A percentile compares a stretch with the other conserved stretches of the same genome.
These are phyloP conservation scores for Cepphus grylle DNA, from an alignment of 2,113 vertebrate genomes.

Conservation along the genomic window DNA sequence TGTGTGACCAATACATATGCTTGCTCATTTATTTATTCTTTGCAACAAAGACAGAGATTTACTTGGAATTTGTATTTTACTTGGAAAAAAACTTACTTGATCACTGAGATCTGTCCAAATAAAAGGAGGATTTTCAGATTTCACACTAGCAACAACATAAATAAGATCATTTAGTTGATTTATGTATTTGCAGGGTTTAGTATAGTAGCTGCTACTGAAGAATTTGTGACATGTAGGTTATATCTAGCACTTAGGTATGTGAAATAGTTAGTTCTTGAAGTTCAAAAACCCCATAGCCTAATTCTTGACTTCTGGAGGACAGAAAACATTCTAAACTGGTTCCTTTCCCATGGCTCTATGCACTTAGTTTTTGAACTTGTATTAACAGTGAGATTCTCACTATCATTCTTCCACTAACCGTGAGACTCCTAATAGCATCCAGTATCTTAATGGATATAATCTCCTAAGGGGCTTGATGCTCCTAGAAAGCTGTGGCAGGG, in stretches of 20 bases:
- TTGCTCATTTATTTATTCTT: not conserved
- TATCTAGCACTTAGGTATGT: not conserved
- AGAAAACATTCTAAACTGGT: not conserved
- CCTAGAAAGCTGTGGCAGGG: not conserved
- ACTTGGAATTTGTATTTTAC: not conserved
- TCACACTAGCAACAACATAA: not conserved
- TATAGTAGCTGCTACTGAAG: not conserved
- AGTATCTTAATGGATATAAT: not conserved
- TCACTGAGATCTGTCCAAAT: not conserved
- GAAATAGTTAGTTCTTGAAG: not conserved
- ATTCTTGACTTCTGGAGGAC: not conserved
- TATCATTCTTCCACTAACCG: not conserved
- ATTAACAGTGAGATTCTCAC: not conserved
- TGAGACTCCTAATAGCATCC: not conserved
- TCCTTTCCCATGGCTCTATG: not conserved
- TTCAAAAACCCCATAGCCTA: not conserved
- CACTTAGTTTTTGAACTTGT: not conserved
- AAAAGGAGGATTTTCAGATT: not conserved
- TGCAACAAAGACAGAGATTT: not conserved
- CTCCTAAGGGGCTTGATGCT: not conserved
- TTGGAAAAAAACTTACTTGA: not conserved
- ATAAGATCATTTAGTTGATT: not conserved
- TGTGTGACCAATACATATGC: not conserved
- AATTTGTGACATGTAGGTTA: not conserved
- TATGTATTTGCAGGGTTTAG: not conserved